Base-by-base conservation (phyloP, 2,888 invertebrate genomes). In the Chaetogeoica ovagalla region DNA sequence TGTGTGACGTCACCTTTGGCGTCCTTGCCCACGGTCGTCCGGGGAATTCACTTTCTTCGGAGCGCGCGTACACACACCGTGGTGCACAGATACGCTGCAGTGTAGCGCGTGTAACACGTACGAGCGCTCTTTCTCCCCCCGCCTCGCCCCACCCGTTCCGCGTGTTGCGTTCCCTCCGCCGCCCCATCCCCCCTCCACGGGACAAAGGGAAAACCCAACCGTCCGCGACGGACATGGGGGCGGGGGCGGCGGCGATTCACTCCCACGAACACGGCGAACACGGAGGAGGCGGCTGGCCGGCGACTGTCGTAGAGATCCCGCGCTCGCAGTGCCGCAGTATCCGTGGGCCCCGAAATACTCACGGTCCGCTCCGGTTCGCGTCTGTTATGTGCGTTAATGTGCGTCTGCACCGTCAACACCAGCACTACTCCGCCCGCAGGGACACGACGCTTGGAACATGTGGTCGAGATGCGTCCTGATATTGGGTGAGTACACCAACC, bases 1-100 rank as follows among this genome's bases (percentile, higher is more conserved):
- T 43, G 70, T 57, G 70, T 71, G 77, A 71, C 79, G 71, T 79
- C 79, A 79, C 43, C 63, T 23, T 30, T 2, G 39, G 71, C 79
- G 79, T 79, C 79, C 79, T 79, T 79, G 79, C 79, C 79, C 79
- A 79, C 79, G 79, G 79, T 79, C 79, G 77, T 77, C 62, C 69
- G 55, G 69, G 70, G 62, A 4, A 79, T 71, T 79, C 79, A 79
- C 79, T 79, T 79, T 79, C 79, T 79, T 79, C 23, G 37, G 71
- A 71, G 55, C 63, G 30, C 48, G 23, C 73, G 13, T 21, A 11
- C 43, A 11, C 43, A 6, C 4, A 43, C 7, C 7, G 57, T 7
- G 6, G 13, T 30, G 30, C 30, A 4, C 30, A 30, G 30, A 4
- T 30, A 30, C 30, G 4, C 30, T 4, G 30, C 30, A 30, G 30